Conservation (phyloP, 1,140 invertebrate genomes). For the Drosophila lacteicornis region DNA sequence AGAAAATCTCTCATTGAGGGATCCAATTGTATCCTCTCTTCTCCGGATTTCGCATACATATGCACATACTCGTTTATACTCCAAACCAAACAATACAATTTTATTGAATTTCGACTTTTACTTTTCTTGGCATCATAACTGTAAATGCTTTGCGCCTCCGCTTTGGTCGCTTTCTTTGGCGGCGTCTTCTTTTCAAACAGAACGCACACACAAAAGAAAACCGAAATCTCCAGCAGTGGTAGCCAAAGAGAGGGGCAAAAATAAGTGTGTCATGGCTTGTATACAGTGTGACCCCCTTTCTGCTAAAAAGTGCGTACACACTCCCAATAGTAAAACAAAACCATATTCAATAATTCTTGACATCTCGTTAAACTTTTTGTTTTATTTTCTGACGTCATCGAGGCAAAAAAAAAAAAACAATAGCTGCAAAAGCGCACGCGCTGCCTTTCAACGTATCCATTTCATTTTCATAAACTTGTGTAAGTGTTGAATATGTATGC, state of each 20-base stretch:
- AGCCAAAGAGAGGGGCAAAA: conserved; percentile 14
- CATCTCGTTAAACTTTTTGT: background rate
- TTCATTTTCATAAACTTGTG: background rate
- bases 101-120: conserved; percentile 77
- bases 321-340: background rate
- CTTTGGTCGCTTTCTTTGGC: conserved; percentile 52
- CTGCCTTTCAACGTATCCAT: conserved; percentile 3
- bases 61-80: background rate
- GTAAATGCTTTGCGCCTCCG: conserved; percentile 29
- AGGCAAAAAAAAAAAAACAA: background rate
- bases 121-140: conserved; percentile 59
- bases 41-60: conserved; percentile 3
- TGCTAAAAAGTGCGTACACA: conserved; percentile 11
- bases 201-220: conserved; percentile 32
- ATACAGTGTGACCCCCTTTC: conserved; percentile 15
- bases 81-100: conserved; percentile 42
- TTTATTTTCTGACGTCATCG: background rate
- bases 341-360: background rate
- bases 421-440: conserved; percentile 7
- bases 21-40: background rate
- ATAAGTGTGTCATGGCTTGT: conserved; percentile 23
- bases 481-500: background rate
- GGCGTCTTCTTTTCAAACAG: conserved; percentile 29
- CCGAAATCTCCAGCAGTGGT: conserved; percentile 14
- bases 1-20: background rate